Base-by-base conservation (phyloP, 2,113 vertebrate species). In the Sisor rabdophorus region DNA sequence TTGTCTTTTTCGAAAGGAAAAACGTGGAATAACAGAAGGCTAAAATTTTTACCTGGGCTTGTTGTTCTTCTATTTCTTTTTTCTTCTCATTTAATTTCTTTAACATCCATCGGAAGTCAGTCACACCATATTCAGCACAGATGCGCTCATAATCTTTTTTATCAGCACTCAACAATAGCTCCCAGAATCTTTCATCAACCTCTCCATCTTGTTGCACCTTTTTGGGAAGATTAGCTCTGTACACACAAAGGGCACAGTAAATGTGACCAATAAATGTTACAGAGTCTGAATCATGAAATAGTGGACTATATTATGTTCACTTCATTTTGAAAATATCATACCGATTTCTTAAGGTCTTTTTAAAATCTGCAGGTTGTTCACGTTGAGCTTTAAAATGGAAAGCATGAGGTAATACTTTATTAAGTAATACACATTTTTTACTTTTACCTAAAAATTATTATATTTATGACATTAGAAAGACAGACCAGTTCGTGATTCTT, bases 61-160 rank as follows among this genome's bases (percentile, higher is more conserved):
- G 90, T 68, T 91, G 87, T 73, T 78, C 84, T 70, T 94, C 92
- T 2, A 82, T 82, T 47, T 93, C 92, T 10, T 77, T 81, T 82
- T 86, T 95, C 77, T 94, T 87, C 81, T 92, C 88, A 60, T 89
- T 93, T 61, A 97, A 89, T 86, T 88, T 94, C 40, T 85, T 95
- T 79, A 97, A 85, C 92, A 97, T 93, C 79, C 94, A 85, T 2
- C 94, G 92, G 75, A 93, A 94, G 83, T 97, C 93, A 2, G 89
- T 93, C 53, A 97, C 85, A 12, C 93, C 92, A 0, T 95, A 94
- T 73, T 94, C 89, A 0, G 86, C 0, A 81, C 93, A 97, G 78
- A 97, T 95, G 22, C 77, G 78, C 80, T 96, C 95, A 5, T 95
- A 97, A 73, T 96, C 93, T 83, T 87, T 96, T 50, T 80, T 94